phyloP scores from a whole-genome alignment of 1,140 invertebrate genomes.

The Frieseomelitta varia region DNA sequence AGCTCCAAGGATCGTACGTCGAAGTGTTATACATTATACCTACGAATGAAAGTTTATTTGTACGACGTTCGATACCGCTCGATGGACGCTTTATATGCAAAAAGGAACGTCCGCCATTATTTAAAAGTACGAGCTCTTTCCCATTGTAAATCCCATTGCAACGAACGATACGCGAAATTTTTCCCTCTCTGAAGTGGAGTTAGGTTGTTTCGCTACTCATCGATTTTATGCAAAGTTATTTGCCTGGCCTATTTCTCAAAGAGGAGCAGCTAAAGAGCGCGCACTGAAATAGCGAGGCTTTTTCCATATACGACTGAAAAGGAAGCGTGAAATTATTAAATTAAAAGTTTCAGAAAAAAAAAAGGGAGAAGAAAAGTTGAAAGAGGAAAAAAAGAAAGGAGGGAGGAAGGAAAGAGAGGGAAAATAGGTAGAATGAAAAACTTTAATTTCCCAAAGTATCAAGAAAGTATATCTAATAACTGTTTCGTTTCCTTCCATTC shows the following conservation, averaged over 20 bases:
- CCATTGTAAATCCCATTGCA: conserved; percentile 15
- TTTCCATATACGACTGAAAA: not conserved
- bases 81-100: not conserved
- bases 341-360: not conserved
- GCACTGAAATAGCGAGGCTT: conserved; percentile 17
- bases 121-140: conserved; percentile 18
- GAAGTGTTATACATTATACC: not conserved
- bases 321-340: not conserved
- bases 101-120: conserved; percentile 20
- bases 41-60: conserved; percentile 13
- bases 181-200: conserved; percentile 3
- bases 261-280: not conserved
- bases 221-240: conserved; percentile 53
- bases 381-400: no score
- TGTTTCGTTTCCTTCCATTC: no score
- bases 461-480: not conserved
- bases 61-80: conserved; percentile 5
- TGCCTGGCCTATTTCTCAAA: conserved; percentile 41
- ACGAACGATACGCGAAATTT: conserved; percentile 22
- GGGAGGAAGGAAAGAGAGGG: no score
- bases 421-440: not conserved
- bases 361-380: not conserved
- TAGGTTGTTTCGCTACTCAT: conserved; percentile 41
- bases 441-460: not conserved
- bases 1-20: conserved; percentile 2